Evolutionary conservation across 64 coral and sea anemone genomes (phyloP).

Genomic region (Stylophora pistillata): DNA sequence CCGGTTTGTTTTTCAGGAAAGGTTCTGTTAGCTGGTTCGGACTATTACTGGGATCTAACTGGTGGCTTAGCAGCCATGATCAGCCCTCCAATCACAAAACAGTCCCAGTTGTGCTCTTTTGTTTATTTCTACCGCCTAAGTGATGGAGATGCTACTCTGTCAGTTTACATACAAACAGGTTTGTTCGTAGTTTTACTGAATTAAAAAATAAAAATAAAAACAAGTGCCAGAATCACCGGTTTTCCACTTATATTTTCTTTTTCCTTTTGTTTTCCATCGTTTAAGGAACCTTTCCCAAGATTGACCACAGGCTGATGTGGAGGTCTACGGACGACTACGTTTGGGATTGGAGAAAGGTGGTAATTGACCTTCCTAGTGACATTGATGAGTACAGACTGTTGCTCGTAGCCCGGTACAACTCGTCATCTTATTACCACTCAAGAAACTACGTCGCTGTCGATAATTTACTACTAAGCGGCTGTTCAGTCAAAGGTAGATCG

Average conservation of each 20-base stretch:
- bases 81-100: slow-evolving; percentile 23
- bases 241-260: not conserved
- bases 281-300: not conserved
- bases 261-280: too few species aligned
- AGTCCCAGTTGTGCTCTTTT: slow-evolving; percentile 37
- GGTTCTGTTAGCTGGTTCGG: too few species aligned
- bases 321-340: not conserved
- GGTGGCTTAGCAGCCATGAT: slow-evolving; percentile 43
- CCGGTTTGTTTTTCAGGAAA: too few species aligned
- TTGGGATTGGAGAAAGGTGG: slow-evolving; percentile 48
- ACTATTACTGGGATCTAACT: not conserved
- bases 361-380: slow-evolving; percentile 11
- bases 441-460: slow-evolving; percentile 50
- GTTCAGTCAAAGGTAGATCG: not conserved
- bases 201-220: not conserved
- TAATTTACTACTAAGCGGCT: slow-evolving; percentile 40
- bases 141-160: slow-evolving; percentile 18
- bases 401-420: slow-evolving; percentile 16
- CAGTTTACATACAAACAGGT: slow-evolving; percentile 44
- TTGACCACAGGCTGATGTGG: slow-evolving; percentile 21
- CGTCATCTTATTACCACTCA: not conserved
- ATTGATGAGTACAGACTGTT: slow-evolving; percentile 38
- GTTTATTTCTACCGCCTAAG: slow-evolving; percentile 48
- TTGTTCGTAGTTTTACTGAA: too few species aligned
- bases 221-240: not conserved